These are phyloP conservation scores for Thera britannica DNA, from an alignment of 2,888 invertebrate genomes.

Conservation along the genomic window DNA sequence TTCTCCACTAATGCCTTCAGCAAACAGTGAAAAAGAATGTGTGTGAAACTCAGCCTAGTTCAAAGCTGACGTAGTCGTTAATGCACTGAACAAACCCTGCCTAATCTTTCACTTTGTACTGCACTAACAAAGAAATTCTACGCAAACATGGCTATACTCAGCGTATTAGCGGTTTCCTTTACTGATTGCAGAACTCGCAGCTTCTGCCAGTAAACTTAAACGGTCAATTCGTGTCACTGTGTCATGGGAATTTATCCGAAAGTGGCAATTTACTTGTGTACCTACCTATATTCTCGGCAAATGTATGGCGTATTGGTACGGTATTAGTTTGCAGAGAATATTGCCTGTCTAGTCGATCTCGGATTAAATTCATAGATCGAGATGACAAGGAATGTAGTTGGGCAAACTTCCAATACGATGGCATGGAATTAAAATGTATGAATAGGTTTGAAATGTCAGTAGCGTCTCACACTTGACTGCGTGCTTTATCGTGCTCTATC, in stretches of 20 bases:
- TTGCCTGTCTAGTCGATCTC: constrained; percentile 23
- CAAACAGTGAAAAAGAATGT: constrained; percentile 66
- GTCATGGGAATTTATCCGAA: constrained; percentile 54
- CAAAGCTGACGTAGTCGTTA: constrained; percentile 70
- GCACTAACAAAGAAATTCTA: constrained; percentile 75
- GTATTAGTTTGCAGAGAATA: constrained; percentile 24
- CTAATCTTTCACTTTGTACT: constrained; percentile 80
- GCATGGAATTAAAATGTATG: constrained; percentile 52
- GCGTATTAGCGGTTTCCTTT: constrained; percentile 62
- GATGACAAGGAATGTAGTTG: constrained; percentile 40
- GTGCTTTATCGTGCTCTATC: constrained; percentile 38
- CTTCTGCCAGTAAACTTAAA: constrained; percentile 43
- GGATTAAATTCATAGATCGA: constrained; percentile 32
- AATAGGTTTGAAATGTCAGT: constrained; percentile 56
- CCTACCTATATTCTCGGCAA: neutral
- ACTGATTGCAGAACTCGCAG: constrained; percentile 55
- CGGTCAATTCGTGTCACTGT: constrained; percentile 57
- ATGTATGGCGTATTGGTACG: neutral
- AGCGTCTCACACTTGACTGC: constrained; percentile 50
- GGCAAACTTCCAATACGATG: constrained; percentile 40
- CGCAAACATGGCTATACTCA: constrained; percentile 63
- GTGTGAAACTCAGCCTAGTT: constrained; percentile 77
- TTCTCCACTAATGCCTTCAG: constrained; percentile 63
- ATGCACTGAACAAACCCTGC: constrained; percentile 67
- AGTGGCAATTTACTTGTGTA: constrained; percentile 29